phyloP scores from a whole-genome alignment of 1,140 invertebrate genomes.

The Caenorhabditis remanei region DNA sequence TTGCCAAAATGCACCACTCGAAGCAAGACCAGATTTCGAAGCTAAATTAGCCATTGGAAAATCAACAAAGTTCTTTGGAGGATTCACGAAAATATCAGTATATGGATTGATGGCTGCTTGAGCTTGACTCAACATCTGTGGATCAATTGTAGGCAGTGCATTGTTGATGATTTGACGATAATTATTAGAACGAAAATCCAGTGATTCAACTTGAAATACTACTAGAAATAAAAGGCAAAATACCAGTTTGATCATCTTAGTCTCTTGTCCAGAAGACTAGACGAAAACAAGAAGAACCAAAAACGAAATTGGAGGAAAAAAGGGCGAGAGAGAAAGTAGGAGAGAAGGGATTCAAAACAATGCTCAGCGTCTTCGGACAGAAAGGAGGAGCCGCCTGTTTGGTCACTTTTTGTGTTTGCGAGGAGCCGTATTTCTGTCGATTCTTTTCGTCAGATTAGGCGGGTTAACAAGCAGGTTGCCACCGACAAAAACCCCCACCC shows the following conservation, averaged over 20 bases:
- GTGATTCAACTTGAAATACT: background rate
- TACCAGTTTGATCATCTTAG: conserved; percentile 5
- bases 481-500: background rate
- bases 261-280: background rate
- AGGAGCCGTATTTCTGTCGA: conserved; percentile 36
- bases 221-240: background rate
- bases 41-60: conserved; percentile 30
- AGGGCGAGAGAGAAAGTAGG: no score
- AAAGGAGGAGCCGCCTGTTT: conserved; percentile 50
- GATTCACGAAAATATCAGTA: conserved; percentile 50
- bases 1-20: conserved; percentile 25
- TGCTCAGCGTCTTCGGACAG: conserved; percentile 23
- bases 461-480: conserved; percentile 51
- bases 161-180: conserved; percentile 47
- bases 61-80: background rate
- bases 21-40: background rate
- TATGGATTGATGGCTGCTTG: conserved; percentile 44
- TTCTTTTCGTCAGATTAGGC: conserved; percentile 50
- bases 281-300: background rate
- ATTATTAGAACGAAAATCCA: conserved; percentile 46
- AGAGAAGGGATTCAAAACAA: conserved; percentile 31
- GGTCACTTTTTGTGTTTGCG: conserved; percentile 53
- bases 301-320: conserved; percentile 26
- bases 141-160: conserved; percentile 38
- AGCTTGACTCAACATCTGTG: conserved; percentile 38